phyloP scores from a whole-genome alignment of 37 sponge, comb jelly and placozoan species.

The Agelas oroides region DNA sequence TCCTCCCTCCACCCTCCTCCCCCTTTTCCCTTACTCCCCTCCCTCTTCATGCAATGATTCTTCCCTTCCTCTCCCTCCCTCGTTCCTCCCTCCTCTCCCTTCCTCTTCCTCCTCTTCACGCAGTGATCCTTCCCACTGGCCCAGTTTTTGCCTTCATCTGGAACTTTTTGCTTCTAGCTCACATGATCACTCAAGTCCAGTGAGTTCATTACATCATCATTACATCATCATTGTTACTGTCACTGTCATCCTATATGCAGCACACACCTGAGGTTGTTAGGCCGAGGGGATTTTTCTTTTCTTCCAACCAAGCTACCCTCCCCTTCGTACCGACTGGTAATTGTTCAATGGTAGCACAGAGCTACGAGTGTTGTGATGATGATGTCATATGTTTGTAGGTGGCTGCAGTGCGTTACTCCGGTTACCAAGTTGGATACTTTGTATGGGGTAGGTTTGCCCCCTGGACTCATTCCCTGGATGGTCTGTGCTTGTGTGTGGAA shows the following conservation, averaged over 20 bases:
- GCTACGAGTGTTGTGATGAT: neutral
- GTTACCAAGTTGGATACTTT: slow-evolving; percentile 17
- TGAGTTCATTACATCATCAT: neutral
- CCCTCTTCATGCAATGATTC: no score
- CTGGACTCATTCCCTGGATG: neutral
- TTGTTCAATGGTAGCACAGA: neutral
- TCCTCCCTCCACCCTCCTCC: no score
- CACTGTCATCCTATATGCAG: neutral
- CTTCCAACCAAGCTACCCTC: neutral
- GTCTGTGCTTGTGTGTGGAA: no score
- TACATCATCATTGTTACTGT: neutral
- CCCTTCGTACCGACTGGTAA: slow-evolving; percentile 5
- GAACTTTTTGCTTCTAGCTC: neutral
- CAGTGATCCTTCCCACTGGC: slow-evolving; percentile 10
- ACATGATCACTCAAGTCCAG: neutral
- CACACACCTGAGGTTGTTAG: neutral
- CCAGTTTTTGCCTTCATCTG: slow-evolving; percentile 6
- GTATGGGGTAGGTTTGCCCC: slow-evolving; percentile 1
- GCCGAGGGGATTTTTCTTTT: slow-evolving; percentile 1
- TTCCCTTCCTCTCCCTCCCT: no score
- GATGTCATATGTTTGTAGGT: neutral
- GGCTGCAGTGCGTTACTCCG: slow-evolving; percentile 5
- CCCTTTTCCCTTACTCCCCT: no score
- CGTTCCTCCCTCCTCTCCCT: no score
- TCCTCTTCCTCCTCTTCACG: no score